A percentile compares a stretch with the other conserved stretches of the same genome.
Conservation (phyloP, 2,113 vertebrate genomes). For the Petroica traversi region DNA sequence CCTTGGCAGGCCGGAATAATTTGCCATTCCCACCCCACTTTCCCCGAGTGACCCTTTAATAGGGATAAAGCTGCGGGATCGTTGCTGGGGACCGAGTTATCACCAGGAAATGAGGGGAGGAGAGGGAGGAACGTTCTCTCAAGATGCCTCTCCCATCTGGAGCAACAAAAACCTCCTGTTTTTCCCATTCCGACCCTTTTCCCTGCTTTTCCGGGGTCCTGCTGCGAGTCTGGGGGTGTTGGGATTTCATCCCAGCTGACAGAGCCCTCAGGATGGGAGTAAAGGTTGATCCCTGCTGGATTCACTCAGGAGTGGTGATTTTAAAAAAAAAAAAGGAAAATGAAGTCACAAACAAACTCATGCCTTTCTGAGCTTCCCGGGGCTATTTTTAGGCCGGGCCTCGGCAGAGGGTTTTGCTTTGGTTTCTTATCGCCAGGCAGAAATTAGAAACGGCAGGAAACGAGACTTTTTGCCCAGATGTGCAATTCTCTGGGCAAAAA, state of each 20-base stretch:
- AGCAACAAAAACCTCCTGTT: neutral
- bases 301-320: neutral
- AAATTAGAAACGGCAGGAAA: conserved; percentile 68
- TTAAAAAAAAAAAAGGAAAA: neutral
- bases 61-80: neutral
- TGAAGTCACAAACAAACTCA: neutral
- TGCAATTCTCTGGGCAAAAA: neutral
- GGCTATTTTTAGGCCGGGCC: neutral
- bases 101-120: neutral
- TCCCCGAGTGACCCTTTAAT: conserved; percentile 51
- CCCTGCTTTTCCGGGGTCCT: fast-evolving
- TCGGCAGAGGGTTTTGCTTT: neutral
- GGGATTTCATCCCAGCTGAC: neutral
- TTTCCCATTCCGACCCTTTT: neutral
- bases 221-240: neutral
- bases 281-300: neutral
- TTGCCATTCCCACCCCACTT: conserved; percentile 39
- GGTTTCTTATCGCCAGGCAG: conserved; percentile 41
- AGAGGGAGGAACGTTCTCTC: conserved; percentile 19
- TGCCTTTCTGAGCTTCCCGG: neutral
- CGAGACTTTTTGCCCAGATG: conserved; percentile 36
- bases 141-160: neutral
- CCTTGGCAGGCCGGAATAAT: conserved; percentile 29
- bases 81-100: neutral
- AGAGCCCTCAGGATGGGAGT: too few relatives aligned